A percentile compares a stretch with the other conserved stretches of the same genome.
phyloP scores from a whole-genome alignment of 2,113 vertebrate genomes.

The Daboia siamensis region DNA sequence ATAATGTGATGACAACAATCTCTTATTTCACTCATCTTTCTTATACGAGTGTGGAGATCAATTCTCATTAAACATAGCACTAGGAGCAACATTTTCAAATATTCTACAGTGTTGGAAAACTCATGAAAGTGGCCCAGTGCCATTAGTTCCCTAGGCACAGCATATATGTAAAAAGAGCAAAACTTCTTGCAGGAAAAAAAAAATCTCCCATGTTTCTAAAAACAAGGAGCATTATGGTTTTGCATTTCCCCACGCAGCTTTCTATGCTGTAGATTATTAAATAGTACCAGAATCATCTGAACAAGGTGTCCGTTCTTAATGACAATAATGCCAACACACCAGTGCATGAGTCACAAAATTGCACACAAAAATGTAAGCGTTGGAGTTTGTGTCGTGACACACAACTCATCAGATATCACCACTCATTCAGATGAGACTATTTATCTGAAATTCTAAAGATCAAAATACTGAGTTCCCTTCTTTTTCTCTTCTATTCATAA shows the following conservation, averaged over 20 bases:
- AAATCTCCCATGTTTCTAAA: background rate
- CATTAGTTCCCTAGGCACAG: background rate
- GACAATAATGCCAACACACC: background rate
- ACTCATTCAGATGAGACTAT: background rate
- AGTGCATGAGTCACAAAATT: background rate
- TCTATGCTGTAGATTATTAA: background rate
- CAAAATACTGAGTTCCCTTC: background rate
- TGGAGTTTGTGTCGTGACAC: background rate
- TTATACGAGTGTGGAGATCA: background rate
- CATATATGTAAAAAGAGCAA: background rate
- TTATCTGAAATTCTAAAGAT: background rate
- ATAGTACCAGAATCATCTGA: background rate
- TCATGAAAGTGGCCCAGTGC: background rate
- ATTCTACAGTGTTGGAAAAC: background rate
- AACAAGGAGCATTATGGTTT: background rate
- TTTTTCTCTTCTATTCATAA: background rate
- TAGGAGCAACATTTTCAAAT: background rate
- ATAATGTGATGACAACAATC: conserved; percentile 17
- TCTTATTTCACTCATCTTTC: background rate
- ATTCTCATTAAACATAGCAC: background rate
- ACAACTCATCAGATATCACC: background rate
- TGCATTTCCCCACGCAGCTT: background rate
- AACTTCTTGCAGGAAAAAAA: background rate
- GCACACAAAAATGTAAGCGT: background rate
- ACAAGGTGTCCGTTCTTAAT: background rate